These are phyloP conservation scores for Ramphastos sulfuratus DNA, from an alignment of 2,113 vertebrate species.

Conservation along the genomic window DNA sequence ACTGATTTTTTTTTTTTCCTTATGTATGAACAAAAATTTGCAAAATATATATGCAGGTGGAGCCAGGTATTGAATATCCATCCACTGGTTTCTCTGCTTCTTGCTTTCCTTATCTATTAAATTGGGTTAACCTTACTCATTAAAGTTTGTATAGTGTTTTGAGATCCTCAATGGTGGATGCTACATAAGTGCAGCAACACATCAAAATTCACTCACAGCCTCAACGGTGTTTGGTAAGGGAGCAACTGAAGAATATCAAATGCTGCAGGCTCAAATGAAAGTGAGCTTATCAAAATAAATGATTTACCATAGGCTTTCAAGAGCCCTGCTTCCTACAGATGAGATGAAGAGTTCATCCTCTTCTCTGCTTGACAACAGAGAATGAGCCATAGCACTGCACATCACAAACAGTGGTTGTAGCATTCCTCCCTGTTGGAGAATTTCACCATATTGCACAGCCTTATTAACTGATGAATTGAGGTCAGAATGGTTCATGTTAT, in stretches of 20 bases:
- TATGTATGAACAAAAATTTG: background rate
- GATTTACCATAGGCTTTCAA: slow-evolving; percentile 42
- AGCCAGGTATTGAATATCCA: background rate
- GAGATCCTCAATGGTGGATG: background rate
- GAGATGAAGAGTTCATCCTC: slow-evolving; percentile 44
- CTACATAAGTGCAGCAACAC: background rate
- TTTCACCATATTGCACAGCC: slow-evolving; percentile 25
- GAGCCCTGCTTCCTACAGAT: slow-evolving; percentile 27
- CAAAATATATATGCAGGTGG: background rate
- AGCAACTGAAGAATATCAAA: slow-evolving; percentile 26
- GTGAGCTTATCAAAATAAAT: slow-evolving; percentile 34
- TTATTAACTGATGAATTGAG: slow-evolving; percentile 46
- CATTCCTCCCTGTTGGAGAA: slow-evolving; percentile 47
- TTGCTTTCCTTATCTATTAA: slow-evolving; percentile 3
- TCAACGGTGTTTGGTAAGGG: background rate
- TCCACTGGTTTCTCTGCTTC: background rate
- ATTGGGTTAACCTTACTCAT: background rate
- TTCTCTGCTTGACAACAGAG: slow-evolving; percentile 50
- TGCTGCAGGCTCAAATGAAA: slow-evolving; percentile 34
- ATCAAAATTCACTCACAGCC: slow-evolving; percentile 8
- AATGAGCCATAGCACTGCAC: slow-evolving; percentile 1
- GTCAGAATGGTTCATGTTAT: slow-evolving; percentile 24
- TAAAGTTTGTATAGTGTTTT: slow-evolving; percentile 12
- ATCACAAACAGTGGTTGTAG: slow-evolving; percentile 7
- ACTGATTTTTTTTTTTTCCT: background rate